Percentiles rank a stretch among this genome's conserved stretches.
Evolutionary conservation across 2,797 vertebrate genomes (phyloP).

Genomic region (Sternarchorhynchus goeldii): DNA sequence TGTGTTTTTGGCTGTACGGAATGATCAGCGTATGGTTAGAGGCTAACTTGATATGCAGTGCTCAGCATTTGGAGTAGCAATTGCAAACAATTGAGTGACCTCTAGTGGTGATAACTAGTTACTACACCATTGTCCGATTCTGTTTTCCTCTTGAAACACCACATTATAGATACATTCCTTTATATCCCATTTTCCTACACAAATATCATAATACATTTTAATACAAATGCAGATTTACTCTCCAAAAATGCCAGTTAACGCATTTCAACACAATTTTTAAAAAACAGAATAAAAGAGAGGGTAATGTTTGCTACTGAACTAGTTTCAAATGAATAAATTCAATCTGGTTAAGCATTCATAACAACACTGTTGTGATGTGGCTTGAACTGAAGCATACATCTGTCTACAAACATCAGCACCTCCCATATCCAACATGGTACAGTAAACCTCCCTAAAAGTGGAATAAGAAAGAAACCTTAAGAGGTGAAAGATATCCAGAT

Average conservation of each 20-base stretch:
- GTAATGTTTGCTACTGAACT: too few species aligned
- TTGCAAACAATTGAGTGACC: background rate
- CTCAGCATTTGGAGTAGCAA: background rate
- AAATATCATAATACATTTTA: too few species aligned
- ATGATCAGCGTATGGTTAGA: background rate
- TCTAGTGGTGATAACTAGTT: conserved; percentile 7
- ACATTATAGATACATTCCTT: too few species aligned
- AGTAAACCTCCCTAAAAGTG: background rate
- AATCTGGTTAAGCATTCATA: background rate
- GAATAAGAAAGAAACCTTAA: conserved; percentile 15
- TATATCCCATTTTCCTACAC: too few species aligned
- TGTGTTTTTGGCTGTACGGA: background rate
- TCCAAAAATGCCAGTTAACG: too few species aligned
- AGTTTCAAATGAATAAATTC: background rate
- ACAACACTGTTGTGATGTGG: background rate
- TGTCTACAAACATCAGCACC: too few species aligned
- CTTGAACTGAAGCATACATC: background rate
- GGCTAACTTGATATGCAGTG: background rate
- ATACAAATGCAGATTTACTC: too few species aligned
- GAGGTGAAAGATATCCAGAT: too few species aligned
- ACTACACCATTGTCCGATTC: background rate
- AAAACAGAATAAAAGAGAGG: too few species aligned
- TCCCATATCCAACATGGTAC: background rate
- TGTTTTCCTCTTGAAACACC: too few species aligned
- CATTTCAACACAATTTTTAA: too few species aligned